Evolutionary conservation across 2,888 invertebrate species (phyloP), one percentile per base, ranked within the genome.

Genomic region (Leucania comma): DNA sequence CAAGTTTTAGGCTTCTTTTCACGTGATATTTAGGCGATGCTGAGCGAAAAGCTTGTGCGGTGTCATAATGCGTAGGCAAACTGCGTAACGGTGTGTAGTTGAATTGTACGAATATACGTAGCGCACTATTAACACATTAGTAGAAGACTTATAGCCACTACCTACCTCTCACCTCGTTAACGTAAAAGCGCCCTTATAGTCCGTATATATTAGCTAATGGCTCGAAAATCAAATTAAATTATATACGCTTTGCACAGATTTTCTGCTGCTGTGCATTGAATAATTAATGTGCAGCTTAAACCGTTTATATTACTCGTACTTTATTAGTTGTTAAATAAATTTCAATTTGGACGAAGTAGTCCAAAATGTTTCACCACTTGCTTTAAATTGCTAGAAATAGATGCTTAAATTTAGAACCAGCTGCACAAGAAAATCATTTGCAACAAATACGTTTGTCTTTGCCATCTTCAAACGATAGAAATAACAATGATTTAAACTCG

Each of bases 211-310:
- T 64, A 38, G 56, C 77, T 56, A 64, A 77, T 54, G 50, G 42
- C 22, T 51, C 46, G 46, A 57, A 75, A 75, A 51, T 71, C 60
- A 71, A 71, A 76, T 71, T 59, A 64, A 70, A 70, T 76, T 54
- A 42, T 58, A 48, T 20, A 26, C 17, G 63, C 54, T 76, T 35
- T 38, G 63, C 54, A 26, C 26, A 70, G 70, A 63, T 63, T 75
- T 70, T 63, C 53, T 64, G 46, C 29, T 70, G 56, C n/a, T 57
- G n/a, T 61, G 60, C 42, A 24, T 35, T 1, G 6, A 51, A 60
- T 68, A 60, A 75, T 60, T 50, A 35, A 56, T 50, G 48, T 24
- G n/a, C 2, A 20, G 24, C 10, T 35, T 26, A 42, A 42, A 32
- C 26, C 22, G 57, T 57, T 29, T 32, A 56, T 22, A 56, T 32